phyloP scores from a whole-genome alignment of 2,113 vertebrate genomes.

The Ondatra zibethicus region DNA sequence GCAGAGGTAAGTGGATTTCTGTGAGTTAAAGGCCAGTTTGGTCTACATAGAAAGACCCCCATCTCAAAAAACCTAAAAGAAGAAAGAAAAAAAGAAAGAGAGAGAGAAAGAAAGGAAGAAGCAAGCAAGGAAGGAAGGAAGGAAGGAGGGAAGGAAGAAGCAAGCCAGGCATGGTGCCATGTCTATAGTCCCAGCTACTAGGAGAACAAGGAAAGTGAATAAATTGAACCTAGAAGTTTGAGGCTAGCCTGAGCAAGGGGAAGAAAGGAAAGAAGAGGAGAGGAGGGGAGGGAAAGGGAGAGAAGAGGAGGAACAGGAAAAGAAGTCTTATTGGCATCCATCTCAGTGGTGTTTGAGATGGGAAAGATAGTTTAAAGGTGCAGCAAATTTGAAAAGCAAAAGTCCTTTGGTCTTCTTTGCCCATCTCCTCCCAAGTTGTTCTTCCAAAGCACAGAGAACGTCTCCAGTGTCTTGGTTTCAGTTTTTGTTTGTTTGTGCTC shows the following conservation, averaged over 20 bases:
- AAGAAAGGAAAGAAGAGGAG: neutral
- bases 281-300: fast-evolving
- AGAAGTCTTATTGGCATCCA: neutral
- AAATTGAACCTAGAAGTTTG: neutral
- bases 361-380: neutral
- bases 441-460: neutral
- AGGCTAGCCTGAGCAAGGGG: neutral
- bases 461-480: neutral
- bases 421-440: neutral
- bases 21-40: neutral
- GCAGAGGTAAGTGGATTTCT: neutral
- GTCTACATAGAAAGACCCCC: neutral
- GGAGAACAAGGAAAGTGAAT: neutral
- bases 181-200: neutral
- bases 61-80: neutral
- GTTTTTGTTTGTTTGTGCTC: neutral
- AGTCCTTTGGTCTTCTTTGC: neutral
- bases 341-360: neutral
- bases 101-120: too few relatives aligned
- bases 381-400: conserved; percentile 1
- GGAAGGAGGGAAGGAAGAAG: neutral
- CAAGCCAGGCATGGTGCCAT: neutral
- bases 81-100: neutral
- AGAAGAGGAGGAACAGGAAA: neutral
- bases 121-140: neutral